phyloP scores from a whole-genome alignment of 2,797 vertebrate species.

The Garrulus glandarius region DNA sequence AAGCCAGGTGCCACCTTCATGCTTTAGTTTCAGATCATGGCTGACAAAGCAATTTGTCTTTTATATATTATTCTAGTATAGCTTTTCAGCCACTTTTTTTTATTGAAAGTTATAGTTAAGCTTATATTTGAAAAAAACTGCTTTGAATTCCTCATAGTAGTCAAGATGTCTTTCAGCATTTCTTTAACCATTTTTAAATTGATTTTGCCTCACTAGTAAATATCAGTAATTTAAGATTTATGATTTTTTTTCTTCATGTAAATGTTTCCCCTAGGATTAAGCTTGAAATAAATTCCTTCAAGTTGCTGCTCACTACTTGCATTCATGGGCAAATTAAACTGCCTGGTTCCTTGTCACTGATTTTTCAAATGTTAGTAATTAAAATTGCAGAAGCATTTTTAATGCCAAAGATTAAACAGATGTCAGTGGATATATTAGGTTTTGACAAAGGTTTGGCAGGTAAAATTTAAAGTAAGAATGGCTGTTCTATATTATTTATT shows the following conservation, averaged over 20 bases:
- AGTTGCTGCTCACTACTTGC: not conserved
- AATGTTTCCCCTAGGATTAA: not conserved
- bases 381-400: conserved; percentile 1
- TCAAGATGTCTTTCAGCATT: not conserved
- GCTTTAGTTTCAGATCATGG: not conserved
- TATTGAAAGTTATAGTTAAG: not conserved
- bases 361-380: not conserved
- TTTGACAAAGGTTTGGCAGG: not conserved
- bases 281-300: not conserved
- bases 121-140: not conserved
- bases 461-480: not conserved
- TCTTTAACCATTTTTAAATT: not conserved
- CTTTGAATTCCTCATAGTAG: not conserved
- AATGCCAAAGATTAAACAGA: not conserved
- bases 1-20: not conserved
- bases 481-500: not conserved
- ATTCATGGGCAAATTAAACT: not conserved
- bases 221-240: not conserved
- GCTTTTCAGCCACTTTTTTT: not conserved
- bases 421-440: not conserved
- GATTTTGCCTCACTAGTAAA: not conserved
- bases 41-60: not conserved
- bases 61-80: not conserved
- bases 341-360: not conserved
- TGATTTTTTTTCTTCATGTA: not conserved